Percentiles rank a stretch among this genome's conserved stretches.
These are phyloP conservation scores for Radopholus similis DNA, from an alignment of 1,140 invertebrate genomes.

Conservation along the genomic window DNA sequence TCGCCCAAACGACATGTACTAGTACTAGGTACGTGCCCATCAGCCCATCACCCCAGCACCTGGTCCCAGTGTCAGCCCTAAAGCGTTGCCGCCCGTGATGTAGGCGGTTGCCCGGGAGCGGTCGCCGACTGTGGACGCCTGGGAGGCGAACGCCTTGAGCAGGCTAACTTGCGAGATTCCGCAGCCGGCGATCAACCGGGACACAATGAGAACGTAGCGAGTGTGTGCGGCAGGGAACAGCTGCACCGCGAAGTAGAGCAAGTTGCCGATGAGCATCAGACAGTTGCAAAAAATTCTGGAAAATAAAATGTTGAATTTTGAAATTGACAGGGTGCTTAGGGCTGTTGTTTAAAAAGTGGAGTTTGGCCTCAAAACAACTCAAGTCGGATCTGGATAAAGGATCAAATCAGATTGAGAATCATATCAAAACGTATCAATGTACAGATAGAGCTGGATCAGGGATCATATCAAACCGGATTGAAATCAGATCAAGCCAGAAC, in stretches of 20 bases:
- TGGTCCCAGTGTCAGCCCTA: conserved; percentile 61
- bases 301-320: too few species aligned
- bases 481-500: too few species aligned
- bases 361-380: too few species aligned
- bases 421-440: too few species aligned
- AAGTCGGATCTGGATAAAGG: too few species aligned
- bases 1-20: background rate
- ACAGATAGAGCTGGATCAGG: too few species aligned
- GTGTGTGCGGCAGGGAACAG: background rate
- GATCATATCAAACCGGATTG: too few species aligned
- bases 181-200: conserved; percentile 33
- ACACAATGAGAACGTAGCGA: conserved; percentile 21
- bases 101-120: conserved; percentile 40
- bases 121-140: conserved; percentile 21
- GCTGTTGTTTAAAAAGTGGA: too few species aligned
- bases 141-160: conserved; percentile 27
- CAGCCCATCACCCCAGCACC: background rate
- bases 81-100: conserved; percentile 61
- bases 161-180: conserved; percentile 27
- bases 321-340: too few species aligned
- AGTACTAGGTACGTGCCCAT: background rate
- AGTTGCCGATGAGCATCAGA: conserved; percentile 28
- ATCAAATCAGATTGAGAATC: too few species aligned
- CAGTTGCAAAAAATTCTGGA: conserved; percentile 23
- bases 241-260: conserved; percentile 15